Conservation (phyloP, 2,888 invertebrate genomes). For the Hipparchia semele region DNA sequence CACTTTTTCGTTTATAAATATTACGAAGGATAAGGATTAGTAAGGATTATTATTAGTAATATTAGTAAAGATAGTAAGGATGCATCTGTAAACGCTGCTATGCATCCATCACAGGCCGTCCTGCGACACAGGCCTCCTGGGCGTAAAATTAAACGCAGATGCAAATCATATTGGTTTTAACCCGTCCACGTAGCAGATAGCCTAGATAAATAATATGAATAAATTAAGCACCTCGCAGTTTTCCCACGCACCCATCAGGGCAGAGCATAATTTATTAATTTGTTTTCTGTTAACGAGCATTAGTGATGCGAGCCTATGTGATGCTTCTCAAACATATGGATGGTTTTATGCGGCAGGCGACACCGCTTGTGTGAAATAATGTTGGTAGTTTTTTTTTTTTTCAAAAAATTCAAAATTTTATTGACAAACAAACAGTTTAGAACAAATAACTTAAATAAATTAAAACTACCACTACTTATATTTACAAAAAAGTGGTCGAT, state of each 20-base stretch:
- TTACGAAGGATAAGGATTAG: no score
- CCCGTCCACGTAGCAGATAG: conserved; percentile 45
- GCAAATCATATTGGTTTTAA: conserved; percentile 33
- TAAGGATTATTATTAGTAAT: no score
- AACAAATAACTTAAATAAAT: no score
- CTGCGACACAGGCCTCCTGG: not conserved
- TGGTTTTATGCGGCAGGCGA: conserved; percentile 52
- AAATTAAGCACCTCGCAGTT: conserved; percentile 45
- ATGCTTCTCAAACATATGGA: conserved; percentile 54
- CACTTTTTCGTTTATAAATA: no score
- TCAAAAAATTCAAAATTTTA: no score
- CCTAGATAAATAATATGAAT: conserved; percentile 49
- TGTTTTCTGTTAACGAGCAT: conserved; percentile 74
- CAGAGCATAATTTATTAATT: conserved; percentile 76
- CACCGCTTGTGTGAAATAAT: conserved; percentile 31
- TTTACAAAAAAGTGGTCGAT: no score
- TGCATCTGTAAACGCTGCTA: not conserved
- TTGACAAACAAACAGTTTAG: no score
- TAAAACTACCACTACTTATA: no score
- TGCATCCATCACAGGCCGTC: not conserved
- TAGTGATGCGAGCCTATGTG: conserved; percentile 61
- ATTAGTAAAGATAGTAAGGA: no score
- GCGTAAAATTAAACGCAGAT: conserved; percentile 25
- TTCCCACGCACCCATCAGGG: conserved; percentile 74
- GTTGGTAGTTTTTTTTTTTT: not conserved